Evolutionary conservation across 2,888 invertebrate species (phyloP).

Genomic region (Sinhomidia bicolor): DNA sequence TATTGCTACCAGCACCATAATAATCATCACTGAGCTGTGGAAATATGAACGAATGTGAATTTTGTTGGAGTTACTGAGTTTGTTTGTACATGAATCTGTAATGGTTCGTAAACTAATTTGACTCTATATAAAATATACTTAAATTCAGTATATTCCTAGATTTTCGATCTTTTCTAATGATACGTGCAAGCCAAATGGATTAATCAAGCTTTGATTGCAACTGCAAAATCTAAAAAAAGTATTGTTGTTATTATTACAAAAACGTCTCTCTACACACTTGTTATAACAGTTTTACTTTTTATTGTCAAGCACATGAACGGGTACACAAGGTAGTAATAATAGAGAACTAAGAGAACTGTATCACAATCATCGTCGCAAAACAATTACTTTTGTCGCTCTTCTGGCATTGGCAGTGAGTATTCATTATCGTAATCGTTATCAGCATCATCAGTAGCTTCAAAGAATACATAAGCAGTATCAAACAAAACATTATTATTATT

Average conservation of each 20-base stretch:
- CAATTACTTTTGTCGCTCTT: slow-evolving; percentile 47
- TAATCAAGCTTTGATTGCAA: slow-evolving; percentile 14
- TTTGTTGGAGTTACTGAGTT: background rate
- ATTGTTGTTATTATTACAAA: background rate
- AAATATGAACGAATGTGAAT: background rate
- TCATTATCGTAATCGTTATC: slow-evolving; percentile 47
- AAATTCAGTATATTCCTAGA: background rate
- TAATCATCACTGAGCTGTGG: no score
- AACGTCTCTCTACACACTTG: background rate
- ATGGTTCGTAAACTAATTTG: background rate
- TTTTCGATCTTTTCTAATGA: slow-evolving; percentile 22
- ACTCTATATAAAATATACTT: no score
- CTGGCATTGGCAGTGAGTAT: slow-evolving; percentile 50
- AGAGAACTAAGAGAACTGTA: background rate
- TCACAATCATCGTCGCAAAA: slow-evolving; percentile 5
- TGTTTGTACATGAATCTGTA: background rate
- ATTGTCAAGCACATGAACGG: background rate
- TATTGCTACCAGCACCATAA: no score
- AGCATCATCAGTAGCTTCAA: background rate
- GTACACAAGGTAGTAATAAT: background rate
- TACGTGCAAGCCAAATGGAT: slow-evolving; percentile 13
- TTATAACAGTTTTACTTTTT: background rate
- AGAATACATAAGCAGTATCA: no score
- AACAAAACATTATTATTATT: no score
- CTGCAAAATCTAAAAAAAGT: background rate